Base-by-base conservation (phyloP, 2,113 vertebrate genomes). In the Acinonyx jubatus region DNA sequence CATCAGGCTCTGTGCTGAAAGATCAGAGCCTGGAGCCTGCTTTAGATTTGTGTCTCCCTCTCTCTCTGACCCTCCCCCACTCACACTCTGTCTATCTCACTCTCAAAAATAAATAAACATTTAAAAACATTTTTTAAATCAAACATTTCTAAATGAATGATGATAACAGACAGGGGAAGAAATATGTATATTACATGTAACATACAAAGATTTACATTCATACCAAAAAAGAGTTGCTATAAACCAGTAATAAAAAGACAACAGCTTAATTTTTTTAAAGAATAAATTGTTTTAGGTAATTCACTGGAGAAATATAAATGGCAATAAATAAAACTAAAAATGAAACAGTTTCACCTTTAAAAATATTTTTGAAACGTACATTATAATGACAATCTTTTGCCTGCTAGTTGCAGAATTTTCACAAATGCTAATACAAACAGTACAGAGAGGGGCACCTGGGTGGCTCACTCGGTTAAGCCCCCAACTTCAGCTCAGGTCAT, bases 101-200 rank as follows among this genome's bases (percentile, higher is more conserved):
- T 41, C 41, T 57, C 6, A 57, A 57, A 57, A 57, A 57, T 57
- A 57, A 57, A 57, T 57, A 57, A 57, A 57, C 57, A 57, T 57
- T 57, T 57, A 21, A 57, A 57, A 16, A 55, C 21, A 8, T 23
- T 23, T 57, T 57, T 21, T 21, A 61, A 52, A 38, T 23, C 65
- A 52, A 91, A 89, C 13, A 94, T 45, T 80, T 94, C 68, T 91
- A 25, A 23, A n/a, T 73, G 86, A 92, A 97, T 97, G 96, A 91
- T 94, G 84, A 87, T 29, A 29, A 57, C 12, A 92, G 41, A 73
- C 57, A 23, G n/a, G 19, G 91, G 48, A 91, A 78, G 65, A 96
- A 93, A 96, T 11, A 55, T 68, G 81, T 88, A 36, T n/a, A 93
- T 86, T n/a, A 61, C 41, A 63, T 25, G 6, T 45, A 29, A 84